Conservation (phyloP, 1,140 invertebrate species). For the Formica exsecta region DNA sequence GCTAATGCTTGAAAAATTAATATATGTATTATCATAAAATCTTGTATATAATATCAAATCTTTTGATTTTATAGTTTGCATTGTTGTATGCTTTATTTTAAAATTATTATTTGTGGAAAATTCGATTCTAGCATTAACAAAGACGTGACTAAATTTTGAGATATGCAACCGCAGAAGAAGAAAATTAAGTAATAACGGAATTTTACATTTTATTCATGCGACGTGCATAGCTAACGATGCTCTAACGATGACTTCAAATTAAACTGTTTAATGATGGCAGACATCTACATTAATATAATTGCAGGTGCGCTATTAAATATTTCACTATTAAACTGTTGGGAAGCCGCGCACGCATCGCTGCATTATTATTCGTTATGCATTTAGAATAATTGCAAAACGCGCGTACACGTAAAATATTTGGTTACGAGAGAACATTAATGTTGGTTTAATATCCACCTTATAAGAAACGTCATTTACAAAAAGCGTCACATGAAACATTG, state of each 20-base stretch:
- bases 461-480: background rate
- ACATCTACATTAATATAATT: conserved; percentile 45
- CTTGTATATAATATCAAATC: background rate
- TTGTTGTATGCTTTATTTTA: background rate
- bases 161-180: background rate
- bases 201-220: background rate
- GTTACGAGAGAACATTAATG: background rate
- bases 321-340: background rate
- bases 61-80: background rate
- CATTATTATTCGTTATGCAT: background rate
- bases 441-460: background rate
- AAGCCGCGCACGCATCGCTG: background rate
- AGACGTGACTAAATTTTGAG: background rate
- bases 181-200: background rate
- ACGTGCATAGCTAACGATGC: background rate
- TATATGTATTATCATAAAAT: background rate
- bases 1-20: no score
- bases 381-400: conserved; percentile 20
- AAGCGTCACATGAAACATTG: conserved; percentile 15
- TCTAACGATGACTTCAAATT: background rate
- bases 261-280: conserved; percentile 8
- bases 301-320: background rate
- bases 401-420: background rate
- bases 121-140: background rate
- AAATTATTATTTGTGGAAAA: conserved; percentile 3